Percentiles rank a stretch among this genome's conserved stretches.
Conservation (phyloP, 2,888 invertebrate genomes). For the Phalangium opilio region DNA sequence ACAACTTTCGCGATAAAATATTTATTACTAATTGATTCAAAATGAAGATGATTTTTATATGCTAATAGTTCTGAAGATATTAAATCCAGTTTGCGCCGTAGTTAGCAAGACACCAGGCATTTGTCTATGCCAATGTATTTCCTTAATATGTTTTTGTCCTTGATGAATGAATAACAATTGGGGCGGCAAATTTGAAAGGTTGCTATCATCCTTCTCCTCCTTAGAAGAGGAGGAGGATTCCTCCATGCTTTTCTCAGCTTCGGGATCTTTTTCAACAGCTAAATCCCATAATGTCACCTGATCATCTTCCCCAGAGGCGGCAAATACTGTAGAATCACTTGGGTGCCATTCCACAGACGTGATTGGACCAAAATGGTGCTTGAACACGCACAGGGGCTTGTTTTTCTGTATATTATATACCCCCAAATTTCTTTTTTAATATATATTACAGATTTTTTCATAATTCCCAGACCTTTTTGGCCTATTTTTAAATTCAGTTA, state of each 20-base stretch:
- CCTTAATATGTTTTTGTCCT: slow-evolving; percentile 93
- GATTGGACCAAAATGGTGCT: slow-evolving; percentile 82
- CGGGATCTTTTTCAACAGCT: slow-evolving; percentile 49
- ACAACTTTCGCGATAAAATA: too few relatives aligned
- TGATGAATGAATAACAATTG: slow-evolving; percentile 95
- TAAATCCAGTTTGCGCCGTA: slow-evolving; percentile 88
- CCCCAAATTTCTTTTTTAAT: too few relatives aligned
- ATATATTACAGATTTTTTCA: too few relatives aligned
- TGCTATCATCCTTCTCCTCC: slow-evolving; percentile 4
- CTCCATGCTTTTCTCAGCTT: slow-evolving; percentile 31
- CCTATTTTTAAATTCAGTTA: too few relatives aligned
- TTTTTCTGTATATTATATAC: slow-evolving; percentile 31
- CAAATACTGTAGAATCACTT: slow-evolving; percentile 77
- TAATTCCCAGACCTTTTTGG: too few relatives aligned
- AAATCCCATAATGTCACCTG: slow-evolving; percentile 96
- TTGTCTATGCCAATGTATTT: slow-evolving; percentile 96
- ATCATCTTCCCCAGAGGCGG: slow-evolving; percentile 83
- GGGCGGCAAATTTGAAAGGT: slow-evolving; percentile 58
- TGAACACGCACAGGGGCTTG: slow-evolving; percentile 76
- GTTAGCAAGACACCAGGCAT: slow-evolving; percentile 81
- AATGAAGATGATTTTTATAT: slow-evolving; percentile 48
- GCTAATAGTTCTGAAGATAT: slow-evolving; percentile 94
- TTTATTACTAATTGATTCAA: too few relatives aligned
- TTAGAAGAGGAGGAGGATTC: slow-evolving; percentile 5
- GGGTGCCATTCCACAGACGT: slow-evolving; percentile 97